Evolutionary conservation across 2,888 invertebrate genomes (phyloP).

Genomic region (Heliconius ethilla): DNA sequence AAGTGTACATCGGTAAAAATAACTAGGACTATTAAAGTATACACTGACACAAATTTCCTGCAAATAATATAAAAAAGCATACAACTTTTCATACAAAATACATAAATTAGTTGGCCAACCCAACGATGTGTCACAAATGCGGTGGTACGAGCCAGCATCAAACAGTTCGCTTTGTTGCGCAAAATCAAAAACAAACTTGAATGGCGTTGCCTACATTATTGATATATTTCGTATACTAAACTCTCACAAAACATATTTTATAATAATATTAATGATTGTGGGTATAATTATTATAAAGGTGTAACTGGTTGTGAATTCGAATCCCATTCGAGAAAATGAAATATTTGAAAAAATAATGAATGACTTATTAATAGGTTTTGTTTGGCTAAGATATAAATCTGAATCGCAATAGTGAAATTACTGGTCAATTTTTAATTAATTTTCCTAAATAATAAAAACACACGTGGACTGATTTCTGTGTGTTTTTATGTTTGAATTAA

Average conservation of each 20-base stretch:
- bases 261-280: no score
- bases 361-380: no score
- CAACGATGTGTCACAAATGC: conserved; percentile 67
- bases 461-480: no score
- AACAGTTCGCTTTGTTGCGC: conserved; percentile 65
- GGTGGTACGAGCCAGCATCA: conserved; percentile 57
- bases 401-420: no score
- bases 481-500: neutral
- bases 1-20: neutral
- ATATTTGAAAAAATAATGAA: no score
- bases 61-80: neutral
- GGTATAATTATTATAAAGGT: no score
- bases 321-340: no score
- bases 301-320: no score
- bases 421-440: no score
- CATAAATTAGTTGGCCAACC: conserved; percentile 51
- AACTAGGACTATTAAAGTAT: neutral
- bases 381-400: no score
- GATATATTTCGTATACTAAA: conserved; percentile 6
- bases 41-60: neutral
- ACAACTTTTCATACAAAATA: conserved; percentile 46
- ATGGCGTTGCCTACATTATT: conserved; percentile 54
- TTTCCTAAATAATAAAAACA: no score
- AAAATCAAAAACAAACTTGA: conserved; percentile 69
- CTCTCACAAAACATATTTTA: neutral